These are phyloP conservation scores for Clarias laeviceps DNA, from an alignment of 2,797 vertebrate genomes.

Conservation along the genomic window DNA sequence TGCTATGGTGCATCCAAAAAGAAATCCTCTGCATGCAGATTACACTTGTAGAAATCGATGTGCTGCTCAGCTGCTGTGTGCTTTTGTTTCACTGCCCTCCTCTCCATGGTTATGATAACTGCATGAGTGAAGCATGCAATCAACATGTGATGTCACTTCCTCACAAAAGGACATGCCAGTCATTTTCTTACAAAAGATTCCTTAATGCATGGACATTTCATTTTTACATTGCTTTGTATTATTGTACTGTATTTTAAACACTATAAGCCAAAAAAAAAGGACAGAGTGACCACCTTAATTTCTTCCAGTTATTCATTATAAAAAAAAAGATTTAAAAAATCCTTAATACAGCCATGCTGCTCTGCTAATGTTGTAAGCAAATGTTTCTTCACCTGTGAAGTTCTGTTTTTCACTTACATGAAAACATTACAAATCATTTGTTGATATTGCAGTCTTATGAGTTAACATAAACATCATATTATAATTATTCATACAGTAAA, in stretches of 20 bases:
- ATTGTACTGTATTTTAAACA: not conserved
- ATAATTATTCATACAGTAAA: not conserved
- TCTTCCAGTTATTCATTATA: not conserved
- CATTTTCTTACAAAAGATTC: not conserved
- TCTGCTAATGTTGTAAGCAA: not conserved
- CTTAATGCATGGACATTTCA: not conserved
- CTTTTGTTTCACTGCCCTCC: conserved; percentile 58
- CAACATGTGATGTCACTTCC: conserved; percentile 75
- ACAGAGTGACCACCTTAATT: not conserved
- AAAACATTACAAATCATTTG: not conserved
- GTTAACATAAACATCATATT: not conserved
- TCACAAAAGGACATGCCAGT: conserved; percentile 14
- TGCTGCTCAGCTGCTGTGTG: conserved; percentile 41
- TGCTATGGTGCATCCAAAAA: conserved; percentile 66
- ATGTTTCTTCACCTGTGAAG: not conserved
- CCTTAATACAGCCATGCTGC: not conserved
- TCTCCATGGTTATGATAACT: conserved; percentile 62
- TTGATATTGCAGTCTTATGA: not conserved
- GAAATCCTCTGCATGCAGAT: conserved; percentile 65
- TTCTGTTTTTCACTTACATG: not conserved
- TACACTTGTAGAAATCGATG: conserved; percentile 59
- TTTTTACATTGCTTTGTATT: not conserved
- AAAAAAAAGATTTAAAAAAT: not conserved
- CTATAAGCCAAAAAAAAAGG: not conserved
- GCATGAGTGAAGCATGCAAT: conserved; percentile 68